Conservation (phyloP, 2,797 vertebrate species). For the Hydrophis major region DNA sequence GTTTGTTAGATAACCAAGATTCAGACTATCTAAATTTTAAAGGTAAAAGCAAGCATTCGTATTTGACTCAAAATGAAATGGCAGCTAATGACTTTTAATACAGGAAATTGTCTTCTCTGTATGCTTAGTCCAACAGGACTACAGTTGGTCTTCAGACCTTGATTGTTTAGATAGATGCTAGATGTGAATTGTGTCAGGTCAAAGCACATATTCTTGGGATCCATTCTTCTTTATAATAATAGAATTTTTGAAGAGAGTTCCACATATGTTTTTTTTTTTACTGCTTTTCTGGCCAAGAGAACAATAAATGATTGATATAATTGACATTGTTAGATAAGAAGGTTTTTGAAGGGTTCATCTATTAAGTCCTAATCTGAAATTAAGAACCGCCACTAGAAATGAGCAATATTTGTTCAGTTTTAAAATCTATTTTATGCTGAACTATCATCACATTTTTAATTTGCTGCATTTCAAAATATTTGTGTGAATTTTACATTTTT, state of each 20-base stretch:
- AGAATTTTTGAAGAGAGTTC: not conserved
- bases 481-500: not conserved
- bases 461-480: not conserved
- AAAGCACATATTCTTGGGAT: not conserved
- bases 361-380: not conserved
- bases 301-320: not conserved
- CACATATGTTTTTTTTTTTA: not conserved
- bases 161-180: not conserved
- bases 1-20: not conserved
- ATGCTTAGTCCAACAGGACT: not conserved
- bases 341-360: not conserved
- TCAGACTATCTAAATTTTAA: not conserved
- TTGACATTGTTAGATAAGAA: not conserved
- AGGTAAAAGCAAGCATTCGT: not conserved
- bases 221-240: not conserved
- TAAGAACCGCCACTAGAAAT: not conserved
- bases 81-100: not conserved
- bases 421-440: not conserved
- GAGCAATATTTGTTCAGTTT: not conserved
- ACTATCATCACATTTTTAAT: not conserved
- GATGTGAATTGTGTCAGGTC: not conserved
- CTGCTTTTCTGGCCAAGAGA: not conserved
- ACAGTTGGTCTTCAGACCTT: not conserved
- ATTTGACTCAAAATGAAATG: not conserved
- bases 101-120: not conserved